These are phyloP conservation scores for Mythimna ferrago DNA, from an alignment of 2,888 invertebrate genomes.

Conservation along the genomic window DNA sequence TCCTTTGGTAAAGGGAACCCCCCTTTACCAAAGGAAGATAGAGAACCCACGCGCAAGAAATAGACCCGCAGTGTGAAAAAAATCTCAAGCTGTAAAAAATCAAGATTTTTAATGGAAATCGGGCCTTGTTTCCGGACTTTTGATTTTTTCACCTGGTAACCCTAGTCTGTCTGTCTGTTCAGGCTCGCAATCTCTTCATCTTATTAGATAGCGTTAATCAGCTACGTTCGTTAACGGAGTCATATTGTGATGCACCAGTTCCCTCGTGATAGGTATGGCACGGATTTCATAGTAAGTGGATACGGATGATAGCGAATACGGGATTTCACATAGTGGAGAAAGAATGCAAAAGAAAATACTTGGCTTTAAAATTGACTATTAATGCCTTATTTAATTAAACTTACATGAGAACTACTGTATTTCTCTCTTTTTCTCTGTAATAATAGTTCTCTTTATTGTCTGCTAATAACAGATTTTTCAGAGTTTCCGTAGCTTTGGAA, in stretches of 20 bases:
- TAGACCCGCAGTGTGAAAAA: too few relatives aligned
- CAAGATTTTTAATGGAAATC: too few relatives aligned
- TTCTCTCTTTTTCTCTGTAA: background rate
- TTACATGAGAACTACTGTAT: background rate
- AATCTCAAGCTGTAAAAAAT: too few relatives aligned
- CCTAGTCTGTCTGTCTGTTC: background rate
- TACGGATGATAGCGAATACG: slow-evolving; percentile 17
- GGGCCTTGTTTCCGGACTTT: too few relatives aligned
- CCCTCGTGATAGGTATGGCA: slow-evolving; percentile 11
- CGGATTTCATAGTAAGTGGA: slow-evolving; percentile 11
- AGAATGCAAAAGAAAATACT: background rate
- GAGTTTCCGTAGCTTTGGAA: background rate
- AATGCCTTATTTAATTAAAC: background rate
- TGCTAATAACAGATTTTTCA: background rate
- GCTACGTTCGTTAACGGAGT: slow-evolving; percentile 29
- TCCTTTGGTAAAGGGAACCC: too few relatives aligned
- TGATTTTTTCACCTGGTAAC: too few relatives aligned
- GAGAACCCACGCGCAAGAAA: too few relatives aligned
- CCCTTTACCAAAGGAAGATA: too few relatives aligned
- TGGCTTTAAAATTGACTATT: background rate
- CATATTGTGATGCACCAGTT: slow-evolving; percentile 46
- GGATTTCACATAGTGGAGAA: slow-evolving; percentile 4
- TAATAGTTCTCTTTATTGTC: background rate
- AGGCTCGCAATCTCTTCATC: slow-evolving; percentile 46
- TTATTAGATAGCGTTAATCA: slow-evolving; percentile 22